These are phyloP conservation scores for Heterocephalus glaber DNA, from an alignment of 2,113 vertebrate genomes.

Conservation along the genomic window DNA sequence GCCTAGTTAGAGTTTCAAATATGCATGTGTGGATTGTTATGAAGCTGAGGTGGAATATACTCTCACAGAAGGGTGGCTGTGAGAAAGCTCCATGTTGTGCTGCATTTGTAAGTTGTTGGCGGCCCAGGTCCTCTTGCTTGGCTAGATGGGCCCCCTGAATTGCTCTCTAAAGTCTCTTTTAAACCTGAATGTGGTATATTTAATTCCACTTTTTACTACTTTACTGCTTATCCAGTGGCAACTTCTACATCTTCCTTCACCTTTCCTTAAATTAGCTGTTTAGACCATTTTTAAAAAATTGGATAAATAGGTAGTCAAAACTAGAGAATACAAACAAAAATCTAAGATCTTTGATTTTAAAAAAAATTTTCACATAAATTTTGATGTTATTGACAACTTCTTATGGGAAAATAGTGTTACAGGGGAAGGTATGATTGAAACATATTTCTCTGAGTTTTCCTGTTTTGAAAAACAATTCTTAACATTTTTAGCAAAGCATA, in stretches of 20 bases:
- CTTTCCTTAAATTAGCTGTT: conserved; percentile 27
- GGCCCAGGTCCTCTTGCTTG: neutral
- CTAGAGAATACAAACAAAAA: neutral
- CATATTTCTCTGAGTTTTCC: neutral
- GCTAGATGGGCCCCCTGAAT: neutral
- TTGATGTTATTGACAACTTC: conserved; percentile 66
- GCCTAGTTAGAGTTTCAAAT: neutral
- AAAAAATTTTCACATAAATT: neutral
- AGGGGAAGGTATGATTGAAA: conserved; percentile 61
- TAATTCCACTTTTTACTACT: neutral
- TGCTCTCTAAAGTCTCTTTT: neutral
- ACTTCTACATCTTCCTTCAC: neutral
- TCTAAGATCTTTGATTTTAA: neutral
- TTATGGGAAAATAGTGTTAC: conserved; percentile 63
- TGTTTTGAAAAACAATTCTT: conserved; percentile 6
- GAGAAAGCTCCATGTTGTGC: neutral
- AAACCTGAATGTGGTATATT: neutral
- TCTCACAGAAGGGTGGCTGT: neutral
- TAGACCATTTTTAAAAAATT: neutral
- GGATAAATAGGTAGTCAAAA: neutral
- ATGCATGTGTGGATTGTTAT: neutral
- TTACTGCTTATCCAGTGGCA: neutral
- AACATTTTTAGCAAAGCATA: neutral
- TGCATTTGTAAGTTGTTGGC: neutral
- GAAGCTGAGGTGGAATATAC: neutral